Evolutionary conservation across 2,113 vertebrate genomes (phyloP).

Genomic region (Cynopterus brachyotis): DNA sequence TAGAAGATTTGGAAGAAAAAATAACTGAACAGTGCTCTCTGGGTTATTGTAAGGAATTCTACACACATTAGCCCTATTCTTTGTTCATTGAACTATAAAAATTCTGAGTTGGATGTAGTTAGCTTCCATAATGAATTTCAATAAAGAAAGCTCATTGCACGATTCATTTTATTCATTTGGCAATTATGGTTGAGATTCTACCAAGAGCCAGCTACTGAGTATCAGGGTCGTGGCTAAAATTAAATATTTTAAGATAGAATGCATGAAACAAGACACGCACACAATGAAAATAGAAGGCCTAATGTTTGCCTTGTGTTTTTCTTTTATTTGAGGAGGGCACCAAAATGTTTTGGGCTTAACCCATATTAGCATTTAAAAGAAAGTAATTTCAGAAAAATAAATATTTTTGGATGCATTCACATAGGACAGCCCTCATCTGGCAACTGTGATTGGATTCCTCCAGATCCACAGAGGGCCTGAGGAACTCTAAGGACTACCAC

Average conservation of each 20-base stretch:
- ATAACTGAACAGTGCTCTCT: not conserved
- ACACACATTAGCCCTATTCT: not conserved
- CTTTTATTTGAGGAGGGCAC: conserved; percentile 22
- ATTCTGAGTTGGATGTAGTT: conserved; percentile 8
- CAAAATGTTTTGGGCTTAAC: conserved; percentile 14
- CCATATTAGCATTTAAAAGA: conserved; percentile 63
- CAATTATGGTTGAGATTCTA: not conserved
- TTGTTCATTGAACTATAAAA: not conserved
- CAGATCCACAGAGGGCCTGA: not conserved
- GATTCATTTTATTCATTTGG: conserved; percentile 35
- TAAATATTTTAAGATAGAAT: conserved; percentile 51
- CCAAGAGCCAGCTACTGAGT: not conserved
- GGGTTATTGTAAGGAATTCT: not conserved
- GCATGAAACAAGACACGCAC: not conserved
- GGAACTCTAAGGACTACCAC: not conserved
- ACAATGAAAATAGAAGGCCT: not conserved
- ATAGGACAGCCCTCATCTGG: not conserved
- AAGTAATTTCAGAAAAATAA: conserved; percentile 17
- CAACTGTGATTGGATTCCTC: not conserved
- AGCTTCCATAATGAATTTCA: conserved; percentile 24
- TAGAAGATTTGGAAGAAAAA: not conserved
- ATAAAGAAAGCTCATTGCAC: not conserved
- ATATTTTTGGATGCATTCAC: not conserved
- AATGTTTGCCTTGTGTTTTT: not conserved
- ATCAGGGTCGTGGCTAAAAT: conserved; percentile 23